phyloP scores from a whole-genome alignment of 2,888 invertebrate species.

The Erebia aethiops region DNA sequence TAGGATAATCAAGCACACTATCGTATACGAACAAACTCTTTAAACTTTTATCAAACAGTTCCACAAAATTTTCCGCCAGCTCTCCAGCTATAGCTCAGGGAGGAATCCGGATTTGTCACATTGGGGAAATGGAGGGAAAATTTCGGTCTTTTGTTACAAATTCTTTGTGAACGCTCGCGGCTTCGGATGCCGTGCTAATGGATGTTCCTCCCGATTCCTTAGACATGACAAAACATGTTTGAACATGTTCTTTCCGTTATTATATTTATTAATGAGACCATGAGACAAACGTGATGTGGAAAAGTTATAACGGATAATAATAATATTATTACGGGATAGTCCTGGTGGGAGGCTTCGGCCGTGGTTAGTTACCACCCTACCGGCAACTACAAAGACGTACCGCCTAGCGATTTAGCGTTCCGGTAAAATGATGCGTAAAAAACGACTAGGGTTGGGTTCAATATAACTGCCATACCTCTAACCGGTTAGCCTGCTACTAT shows the following conservation, averaged over 20 bases:
- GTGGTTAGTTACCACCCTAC: too few species aligned
- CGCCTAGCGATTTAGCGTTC: too few species aligned
- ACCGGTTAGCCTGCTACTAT: too few species aligned
- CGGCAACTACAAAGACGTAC: too few species aligned
- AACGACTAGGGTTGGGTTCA: too few species aligned
- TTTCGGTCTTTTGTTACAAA: conserved; percentile 34
- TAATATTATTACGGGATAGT: too few species aligned
- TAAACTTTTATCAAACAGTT: neutral
- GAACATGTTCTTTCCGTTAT: neutral
- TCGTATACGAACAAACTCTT: neutral
- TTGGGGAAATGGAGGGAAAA: conserved; percentile 31
- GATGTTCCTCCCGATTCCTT: conserved; percentile 9
- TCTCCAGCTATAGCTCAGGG: conserved; percentile 1
- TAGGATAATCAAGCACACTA: too few species aligned
- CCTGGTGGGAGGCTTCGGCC: too few species aligned
- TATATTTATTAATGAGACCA: neutral
- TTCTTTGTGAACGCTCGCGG: conserved; percentile 28
- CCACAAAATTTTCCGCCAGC: neutral
- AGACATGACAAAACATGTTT: neutral
- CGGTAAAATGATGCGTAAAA: too few species aligned
- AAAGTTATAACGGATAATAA: too few species aligned
- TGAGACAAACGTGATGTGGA: neutral
- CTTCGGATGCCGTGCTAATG: conserved; percentile 27
- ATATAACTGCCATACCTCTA: too few species aligned
- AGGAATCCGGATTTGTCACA: conserved; percentile 24